A percentile compares a stretch with the other conserved stretches of the same genome.
Evolutionary conservation across 2,113 vertebrate genomes (phyloP).

Genomic region (Cryptomyrus ogoouensis): DNA sequence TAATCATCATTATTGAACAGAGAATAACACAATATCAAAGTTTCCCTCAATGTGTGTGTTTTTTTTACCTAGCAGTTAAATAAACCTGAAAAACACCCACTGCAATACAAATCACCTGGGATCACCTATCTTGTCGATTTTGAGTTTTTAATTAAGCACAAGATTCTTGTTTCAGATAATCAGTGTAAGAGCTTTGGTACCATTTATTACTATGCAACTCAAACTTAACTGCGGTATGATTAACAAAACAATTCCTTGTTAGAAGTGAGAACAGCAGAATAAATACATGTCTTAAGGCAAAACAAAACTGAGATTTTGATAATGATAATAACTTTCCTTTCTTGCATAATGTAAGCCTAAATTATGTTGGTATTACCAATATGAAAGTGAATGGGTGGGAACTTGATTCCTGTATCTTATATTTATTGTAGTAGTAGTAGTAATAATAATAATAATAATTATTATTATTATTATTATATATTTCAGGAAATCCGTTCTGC

Average conservation of each 20-base stretch:
- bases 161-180: background rate
- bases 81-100: background rate
- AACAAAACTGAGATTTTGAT: background rate
- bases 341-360: background rate
- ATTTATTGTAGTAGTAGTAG: background rate
- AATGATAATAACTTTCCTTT: background rate
- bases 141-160: background rate
- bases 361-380: background rate
- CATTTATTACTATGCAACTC: background rate
- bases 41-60: background rate
- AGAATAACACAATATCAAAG: background rate
- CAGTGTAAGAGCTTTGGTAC: background rate
- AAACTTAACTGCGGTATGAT: background rate
- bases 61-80: background rate
- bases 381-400: background rate
- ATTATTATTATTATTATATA: background rate
- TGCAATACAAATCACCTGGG: background rate
- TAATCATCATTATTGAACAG: background rate
- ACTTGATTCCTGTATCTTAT: background rate
- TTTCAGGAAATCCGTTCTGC: conserved; percentile 6
- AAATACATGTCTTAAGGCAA: background rate
- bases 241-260: background rate
- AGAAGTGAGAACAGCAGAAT: background rate
- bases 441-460: background rate
- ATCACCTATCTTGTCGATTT: background rate